Conservation (phyloP, 2,888 invertebrate genomes). For the Xylota sylvarum region DNA sequence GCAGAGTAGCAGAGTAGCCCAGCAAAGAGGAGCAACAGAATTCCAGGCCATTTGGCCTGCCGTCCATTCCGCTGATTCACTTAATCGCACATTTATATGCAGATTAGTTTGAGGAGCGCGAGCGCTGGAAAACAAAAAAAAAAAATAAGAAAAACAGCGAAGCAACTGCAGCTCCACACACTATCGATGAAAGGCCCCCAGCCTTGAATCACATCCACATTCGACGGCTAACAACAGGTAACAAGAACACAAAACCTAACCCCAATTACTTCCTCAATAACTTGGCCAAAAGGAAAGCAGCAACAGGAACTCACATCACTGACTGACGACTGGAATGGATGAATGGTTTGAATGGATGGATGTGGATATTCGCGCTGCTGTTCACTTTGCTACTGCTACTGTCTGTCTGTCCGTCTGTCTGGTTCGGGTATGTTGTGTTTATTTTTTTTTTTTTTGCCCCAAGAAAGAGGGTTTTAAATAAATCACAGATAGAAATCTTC, state of each 20-base stretch:
- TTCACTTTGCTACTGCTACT: slow-evolving; percentile 30
- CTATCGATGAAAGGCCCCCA: slow-evolving; percentile 54
- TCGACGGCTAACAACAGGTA: slow-evolving; percentile 65
- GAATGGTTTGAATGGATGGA: slow-evolving; percentile 42
- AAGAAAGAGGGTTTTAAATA: slow-evolving; percentile 62
- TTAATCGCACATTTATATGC: slow-evolving; percentile 77
- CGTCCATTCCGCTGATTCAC: slow-evolving; percentile 72
- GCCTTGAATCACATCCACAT: slow-evolving; percentile 50
- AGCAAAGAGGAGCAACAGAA: slow-evolving; percentile 25
- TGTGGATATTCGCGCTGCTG: slow-evolving; percentile 56
- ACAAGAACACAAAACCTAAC: slow-evolving; percentile 71
- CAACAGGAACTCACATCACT: slow-evolving; percentile 40
- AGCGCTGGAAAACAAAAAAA: slow-evolving; percentile 24
- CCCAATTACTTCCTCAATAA: slow-evolving; percentile 77
- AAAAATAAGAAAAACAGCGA: no score
- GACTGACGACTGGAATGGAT: slow-evolving; percentile 43
- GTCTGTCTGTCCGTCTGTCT: slow-evolving; percentile 37
- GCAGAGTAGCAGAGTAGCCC: slow-evolving; percentile 8
- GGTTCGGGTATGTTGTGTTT: slow-evolving; percentile 1
- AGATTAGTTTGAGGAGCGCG: slow-evolving; percentile 61
- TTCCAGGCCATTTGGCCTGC: slow-evolving; percentile 68
- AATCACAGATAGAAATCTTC: slow-evolving; percentile 77
- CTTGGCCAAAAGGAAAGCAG: slow-evolving; percentile 68
- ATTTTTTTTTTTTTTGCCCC: slow-evolving; percentile 9
- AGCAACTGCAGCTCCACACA: slow-evolving; percentile 5